Evolutionary conservation across 30 jellyfish, hydroid and myxozoan genomes (phyloP), one percentile per base, ranked within the genome.

Genomic region (Haliclystus octoradiatus): DNA sequence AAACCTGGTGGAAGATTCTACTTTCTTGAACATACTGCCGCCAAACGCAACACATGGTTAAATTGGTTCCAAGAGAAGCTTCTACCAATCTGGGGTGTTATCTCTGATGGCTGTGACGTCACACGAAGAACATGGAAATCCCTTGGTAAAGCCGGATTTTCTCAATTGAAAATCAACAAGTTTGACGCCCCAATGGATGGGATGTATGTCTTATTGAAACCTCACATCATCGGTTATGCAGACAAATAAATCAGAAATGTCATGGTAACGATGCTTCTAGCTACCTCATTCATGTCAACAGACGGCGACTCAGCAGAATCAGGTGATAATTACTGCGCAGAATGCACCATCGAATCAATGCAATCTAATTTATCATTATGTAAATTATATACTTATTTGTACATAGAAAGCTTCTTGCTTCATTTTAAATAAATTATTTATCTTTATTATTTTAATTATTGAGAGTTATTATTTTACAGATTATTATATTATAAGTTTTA

Each of bases 1-100:
- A 69, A 69, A 26, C 79, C 79, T 15, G 79, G 79, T 2, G 79
- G 79, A 47, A 50, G 79, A 3, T 69, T 69, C 24, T 69, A 40
- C 31, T 69, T 69, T 31, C 3, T 35, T 14, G 79, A 69, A 26
- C 79, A 69, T 50, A 69, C 50, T 0, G 33, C 31, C 25, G 79
- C 25, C 47, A 52, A 69, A 31, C 79, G 47, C 26, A 49, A 74
- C 2, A 40, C 79, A 4, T 69, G 49, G 40, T 40, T 31, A 52
- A 26, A 74, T 19, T 69, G 3, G 5, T 19, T 50, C 9, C 79
- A 69, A 50, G 33, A 35, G 5, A 46, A 4, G 7, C 14, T 35
- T 31, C 47, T 19, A 3, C 61, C 33, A 25, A 35, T 35, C 2
- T 69, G 79, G 79, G 26, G 12, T 5, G 24, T 29, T 46, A 25